Evolutionary conservation across 2,113 vertebrate genomes (phyloP).

Genomic region (Tupaia chinensis): DNA sequence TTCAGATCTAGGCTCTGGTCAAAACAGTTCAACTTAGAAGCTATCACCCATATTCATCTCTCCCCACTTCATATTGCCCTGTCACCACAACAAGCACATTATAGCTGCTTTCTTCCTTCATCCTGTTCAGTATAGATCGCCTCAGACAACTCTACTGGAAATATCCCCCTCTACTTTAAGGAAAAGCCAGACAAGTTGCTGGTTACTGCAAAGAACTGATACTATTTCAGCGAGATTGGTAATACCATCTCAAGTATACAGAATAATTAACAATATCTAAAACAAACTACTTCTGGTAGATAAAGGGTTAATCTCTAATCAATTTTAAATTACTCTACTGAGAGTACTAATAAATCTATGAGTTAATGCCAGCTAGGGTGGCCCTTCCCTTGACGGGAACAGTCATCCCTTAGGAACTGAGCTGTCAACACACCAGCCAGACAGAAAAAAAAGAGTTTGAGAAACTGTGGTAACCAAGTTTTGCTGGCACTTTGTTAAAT

Average conservation of each 20-base stretch:
- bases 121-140: rapidly evolving
- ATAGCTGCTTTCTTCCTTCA: neutral
- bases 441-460: slow-evolving; percentile 64
- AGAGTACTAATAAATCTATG: slow-evolving; percentile 33
- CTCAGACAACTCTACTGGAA: neutral
- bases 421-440: slow-evolving; percentile 63
- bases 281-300: slow-evolving; percentile 13
- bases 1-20: neutral
- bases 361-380: slow-evolving; percentile 62
- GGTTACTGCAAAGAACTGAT: neutral
- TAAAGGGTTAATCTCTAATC: slow-evolving; percentile 54
- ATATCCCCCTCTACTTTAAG: neutral
- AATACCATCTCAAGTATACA: neutral
- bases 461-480: slow-evolving; percentile 72
- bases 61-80: neutral
- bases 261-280: neutral
- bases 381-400: slow-evolving; percentile 60
- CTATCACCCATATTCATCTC: neutral
- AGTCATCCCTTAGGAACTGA: slow-evolving; percentile 60
- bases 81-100: rapidly evolving
- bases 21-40: neutral
- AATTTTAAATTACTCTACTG: slow-evolving; percentile 9
- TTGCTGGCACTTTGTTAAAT: slow-evolving; percentile 59
- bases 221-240: neutral
- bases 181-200: neutral